Conservation (phyloP, 1,140 invertebrate genomes). For the Mycetomoellerius zeteki region DNA sequence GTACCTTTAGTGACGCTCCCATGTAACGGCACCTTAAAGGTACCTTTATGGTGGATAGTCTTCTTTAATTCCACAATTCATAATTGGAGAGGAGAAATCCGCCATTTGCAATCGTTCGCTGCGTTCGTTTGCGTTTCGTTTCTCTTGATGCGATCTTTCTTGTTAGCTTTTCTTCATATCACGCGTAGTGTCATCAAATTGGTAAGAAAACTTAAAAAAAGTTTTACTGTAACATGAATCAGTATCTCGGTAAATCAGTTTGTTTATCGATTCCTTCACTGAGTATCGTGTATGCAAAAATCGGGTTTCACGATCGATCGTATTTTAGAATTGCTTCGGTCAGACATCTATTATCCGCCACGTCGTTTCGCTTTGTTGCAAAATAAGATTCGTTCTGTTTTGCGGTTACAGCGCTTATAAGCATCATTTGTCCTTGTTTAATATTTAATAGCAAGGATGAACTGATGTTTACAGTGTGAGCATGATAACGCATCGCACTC, state of each 20-base stretch:
- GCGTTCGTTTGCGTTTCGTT: constrained; percentile 29
- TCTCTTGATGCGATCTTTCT: neutral
- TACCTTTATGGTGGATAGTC: too few species aligned
- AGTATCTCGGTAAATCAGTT: neutral
- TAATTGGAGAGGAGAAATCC: neutral
- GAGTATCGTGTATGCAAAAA: neutral
- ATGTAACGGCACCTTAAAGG: too few species aligned
- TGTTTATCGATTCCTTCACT: neutral
- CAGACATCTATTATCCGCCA: constrained; percentile 4
- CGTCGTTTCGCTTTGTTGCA: neutral
- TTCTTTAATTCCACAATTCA: too few species aligned
- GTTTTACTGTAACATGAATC: neutral
- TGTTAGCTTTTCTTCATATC: neutral
- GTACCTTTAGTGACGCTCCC: too few species aligned
- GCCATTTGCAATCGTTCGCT: constrained; percentile 45
- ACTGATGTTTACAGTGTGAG: too few species aligned
- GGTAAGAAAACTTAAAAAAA: constrained; percentile 12
- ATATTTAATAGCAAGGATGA: neutral
- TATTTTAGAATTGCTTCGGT: neutral
- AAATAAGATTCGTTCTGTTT: neutral
- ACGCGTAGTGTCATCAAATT: neutral
- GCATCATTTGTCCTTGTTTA: neutral
- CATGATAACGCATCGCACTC: too few species aligned
- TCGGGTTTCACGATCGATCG: too few species aligned
- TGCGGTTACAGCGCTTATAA: neutral